Percentiles rank a stretch among this genome's conserved stretches.
phyloP scores from a whole-genome alignment of 2,888 invertebrate genomes.

The Catocala nupta region DNA sequence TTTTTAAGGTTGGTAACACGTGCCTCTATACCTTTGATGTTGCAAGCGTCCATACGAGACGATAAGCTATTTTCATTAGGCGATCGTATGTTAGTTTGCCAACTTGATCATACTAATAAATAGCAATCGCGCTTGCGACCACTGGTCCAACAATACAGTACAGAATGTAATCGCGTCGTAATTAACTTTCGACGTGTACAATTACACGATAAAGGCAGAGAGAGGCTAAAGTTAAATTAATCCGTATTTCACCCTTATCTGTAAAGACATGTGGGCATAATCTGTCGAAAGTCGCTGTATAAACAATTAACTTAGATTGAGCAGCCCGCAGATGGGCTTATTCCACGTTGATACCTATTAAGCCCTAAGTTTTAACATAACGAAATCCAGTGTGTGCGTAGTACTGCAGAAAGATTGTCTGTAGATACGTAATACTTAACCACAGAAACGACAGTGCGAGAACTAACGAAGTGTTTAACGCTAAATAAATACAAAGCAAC shows the following conservation, averaged over 20 bases:
- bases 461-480: constrained; percentile 13
- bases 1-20: no score
- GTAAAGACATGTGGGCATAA: constrained; percentile 44
- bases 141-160: neutral
- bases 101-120: no score
- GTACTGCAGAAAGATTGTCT: neutral
- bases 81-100: no score
- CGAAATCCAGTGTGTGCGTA: neutral
- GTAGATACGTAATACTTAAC: constrained; percentile 6
- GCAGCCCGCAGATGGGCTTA: constrained; percentile 33
- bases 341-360: constrained; percentile 21
- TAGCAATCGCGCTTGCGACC: neutral
- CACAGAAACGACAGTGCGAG: neutral
- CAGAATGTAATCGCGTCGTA: constrained; percentile 25
- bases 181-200: constrained; percentile 41
- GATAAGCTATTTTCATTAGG: no score
- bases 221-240: constrained; percentile 52
- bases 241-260: constrained; percentile 51
- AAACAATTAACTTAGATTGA: constrained; percentile 48
- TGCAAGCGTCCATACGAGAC: no score
- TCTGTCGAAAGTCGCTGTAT: constrained; percentile 43
- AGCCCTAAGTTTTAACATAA: constrained; percentile 12
- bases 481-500: constrained; percentile 19
- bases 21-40: no score
- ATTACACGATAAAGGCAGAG: constrained; percentile 22